phyloP scores from a whole-genome alignment of 2,888 invertebrate species.

The Stictocephala bisonia region DNA sequence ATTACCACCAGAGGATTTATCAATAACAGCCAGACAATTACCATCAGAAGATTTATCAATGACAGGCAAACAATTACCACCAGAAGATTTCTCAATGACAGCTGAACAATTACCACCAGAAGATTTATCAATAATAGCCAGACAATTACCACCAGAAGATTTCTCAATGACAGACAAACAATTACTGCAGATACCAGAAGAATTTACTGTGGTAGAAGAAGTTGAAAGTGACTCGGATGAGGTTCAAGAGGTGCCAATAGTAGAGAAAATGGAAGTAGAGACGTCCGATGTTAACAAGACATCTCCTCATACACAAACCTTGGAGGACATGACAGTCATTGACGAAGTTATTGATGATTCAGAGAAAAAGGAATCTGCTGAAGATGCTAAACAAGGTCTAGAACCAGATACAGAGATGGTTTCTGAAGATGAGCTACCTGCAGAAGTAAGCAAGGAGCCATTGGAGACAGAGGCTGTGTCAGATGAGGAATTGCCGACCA shows the following conservation, averaged over 20 bases:
- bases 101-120: too few species aligned
- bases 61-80: too few species aligned
- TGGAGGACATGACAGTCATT: slow-evolving; percentile 60
- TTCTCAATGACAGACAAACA: too few species aligned
- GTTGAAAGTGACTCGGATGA: slow-evolving; percentile 40
- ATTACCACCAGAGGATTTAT: too few species aligned
- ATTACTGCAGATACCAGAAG: slow-evolving; percentile 35
- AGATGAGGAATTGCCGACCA: slow-evolving; percentile 76
- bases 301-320: slow-evolving; percentile 11
- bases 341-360: slow-evolving; percentile 55
- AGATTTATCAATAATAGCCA: too few species aligned
- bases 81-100: too few species aligned
- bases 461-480: slow-evolving; percentile 84
- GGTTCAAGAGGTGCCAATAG: slow-evolving; percentile 45
- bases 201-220: slow-evolving; percentile 35
- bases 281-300: slow-evolving; percentile 8
- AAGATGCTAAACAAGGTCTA: slow-evolving; percentile 31
- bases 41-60: too few species aligned
- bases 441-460: slow-evolving; percentile 55
- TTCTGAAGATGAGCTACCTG: slow-evolving; percentile 59
- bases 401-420: slow-evolving; percentile 79
- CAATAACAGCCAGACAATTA: too few species aligned
- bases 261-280: slow-evolving; percentile 36
- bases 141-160: too few species aligned
- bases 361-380: slow-evolving; percentile 42